Evolutionary conservation across 92 coral and sea anemone species (phyloP), one percentile per base, ranked within the genome.

Genomic region (Bergia sp.): DNA sequence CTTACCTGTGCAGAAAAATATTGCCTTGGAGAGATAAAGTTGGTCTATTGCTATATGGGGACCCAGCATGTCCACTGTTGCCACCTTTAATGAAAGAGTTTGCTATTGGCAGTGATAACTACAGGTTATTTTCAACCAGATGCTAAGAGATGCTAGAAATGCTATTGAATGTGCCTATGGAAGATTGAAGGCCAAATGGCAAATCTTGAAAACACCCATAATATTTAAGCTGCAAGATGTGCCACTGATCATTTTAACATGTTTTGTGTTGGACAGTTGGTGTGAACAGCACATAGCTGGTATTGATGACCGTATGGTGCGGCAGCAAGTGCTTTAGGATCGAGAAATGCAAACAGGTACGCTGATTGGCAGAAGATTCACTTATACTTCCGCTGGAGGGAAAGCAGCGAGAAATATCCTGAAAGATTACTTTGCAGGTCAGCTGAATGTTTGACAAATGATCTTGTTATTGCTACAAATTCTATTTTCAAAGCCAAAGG

Each of bases 141-240:
- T 86, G 83, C 76, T 86, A 15, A 18, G 89, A 58, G 58, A 65
- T 23, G 89, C 83, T 20, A 75, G 83, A 41, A 86, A 86, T 53
- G 82, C 80, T 64, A 76, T 86, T 29, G 89, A 86, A 45, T 86
- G 83, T 86, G 89, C 89, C 3, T 86, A 49, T 61, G 89, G 83
- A 53, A 65, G 89, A 29, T 83, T 75, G 8, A 86, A 86, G 43
- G 83, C 89, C 37, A 86, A 82, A 76, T 86, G 89, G 89, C 41
- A 61, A 37, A 86, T 86, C 61, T 76, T 86, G 15, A 86, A 21
- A 82, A 82, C n/a, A 39, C 71, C 18, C 44, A 47, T 47, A 47
- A 47, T 4, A 47, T 55, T 55, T 55, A 55, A 55, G 64, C 64
- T 55, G 11, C 64, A 84, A 67, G 78, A 64, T 64, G 78, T 84